Conservation (phyloP, 2,888 invertebrate genomes). For the Andricus curvator region DNA sequence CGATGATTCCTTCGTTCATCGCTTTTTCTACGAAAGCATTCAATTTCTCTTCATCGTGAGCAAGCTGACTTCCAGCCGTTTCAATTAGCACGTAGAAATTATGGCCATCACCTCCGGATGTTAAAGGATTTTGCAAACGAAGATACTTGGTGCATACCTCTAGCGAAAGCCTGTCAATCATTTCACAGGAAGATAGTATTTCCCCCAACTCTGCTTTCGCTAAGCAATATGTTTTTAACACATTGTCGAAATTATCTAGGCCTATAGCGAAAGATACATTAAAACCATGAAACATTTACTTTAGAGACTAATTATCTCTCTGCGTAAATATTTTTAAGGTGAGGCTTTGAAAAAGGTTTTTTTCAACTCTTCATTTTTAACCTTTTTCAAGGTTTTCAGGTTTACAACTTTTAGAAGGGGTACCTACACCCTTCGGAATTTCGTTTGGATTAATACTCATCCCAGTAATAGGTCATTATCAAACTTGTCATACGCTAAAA, state of each 20-base stretch:
- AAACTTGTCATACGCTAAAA: no score
- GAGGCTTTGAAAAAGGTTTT: constrained; percentile 7
- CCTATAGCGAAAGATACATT: constrained; percentile 78
- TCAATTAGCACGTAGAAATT: constrained; percentile 93
- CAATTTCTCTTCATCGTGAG: constrained; percentile 94
- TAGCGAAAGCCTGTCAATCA: constrained; percentile 90
- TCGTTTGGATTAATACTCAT: no score
- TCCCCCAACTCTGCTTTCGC: constrained; percentile 91
- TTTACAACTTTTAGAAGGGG: neutral
- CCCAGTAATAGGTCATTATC: no score
- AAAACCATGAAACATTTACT: constrained; percentile 8
- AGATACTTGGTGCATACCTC: constrained; percentile 83
- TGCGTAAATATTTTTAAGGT: neutral
- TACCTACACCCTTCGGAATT: no score
- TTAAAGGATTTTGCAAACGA: constrained; percentile 80
- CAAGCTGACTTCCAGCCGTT: constrained; percentile 90
- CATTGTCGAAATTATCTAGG: constrained; percentile 87
- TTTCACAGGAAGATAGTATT: constrained; percentile 96
- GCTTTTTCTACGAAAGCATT: constrained; percentile 86
- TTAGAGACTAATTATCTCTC: neutral
- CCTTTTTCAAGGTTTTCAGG: neutral
- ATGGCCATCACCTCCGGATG: constrained; percentile 76
- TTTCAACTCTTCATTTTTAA: neutral
- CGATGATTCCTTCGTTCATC: constrained; percentile 85
- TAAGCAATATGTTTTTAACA: constrained; percentile 86